A percentile compares a stretch with the other conserved stretches of the same genome.
Evolutionary conservation across 23 tunicate genomes (phyloP).

Genomic region (Ciona savignyi): DNA sequence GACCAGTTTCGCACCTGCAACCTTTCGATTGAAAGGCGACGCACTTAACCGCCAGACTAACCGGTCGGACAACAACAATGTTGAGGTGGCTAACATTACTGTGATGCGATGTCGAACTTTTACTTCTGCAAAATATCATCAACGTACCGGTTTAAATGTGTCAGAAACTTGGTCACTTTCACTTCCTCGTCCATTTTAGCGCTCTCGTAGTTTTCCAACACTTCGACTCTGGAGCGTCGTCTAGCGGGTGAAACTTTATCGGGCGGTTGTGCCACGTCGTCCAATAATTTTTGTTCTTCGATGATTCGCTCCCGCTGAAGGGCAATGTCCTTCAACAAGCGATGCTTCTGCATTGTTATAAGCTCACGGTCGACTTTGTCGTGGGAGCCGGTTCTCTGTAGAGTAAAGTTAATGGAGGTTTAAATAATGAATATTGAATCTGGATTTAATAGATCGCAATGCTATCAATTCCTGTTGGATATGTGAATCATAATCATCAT

Average conservation of each 20-base stretch:
- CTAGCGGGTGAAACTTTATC: background rate
- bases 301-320: constrained; percentile 29
- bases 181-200: constrained; percentile 52
- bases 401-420: too few species aligned
- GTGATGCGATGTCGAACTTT: too few species aligned
- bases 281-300: constrained; percentile 31
- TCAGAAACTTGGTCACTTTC: constrained; percentile 41
- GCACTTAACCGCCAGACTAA: too few species aligned
- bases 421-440: too few species aligned
- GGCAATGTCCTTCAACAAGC: constrained; percentile 34
- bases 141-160: constrained; percentile 40
- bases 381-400: constrained; percentile 13
- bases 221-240: constrained; percentile 21
- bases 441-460: too few species aligned
- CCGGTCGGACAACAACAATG: too few species aligned
- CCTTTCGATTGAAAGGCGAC: too few species aligned
- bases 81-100: too few species aligned
- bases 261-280: background rate
- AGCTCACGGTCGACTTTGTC: constrained; percentile 15
- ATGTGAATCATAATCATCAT: too few species aligned
- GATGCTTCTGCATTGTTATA: constrained; percentile 29
- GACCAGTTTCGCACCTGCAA: too few species aligned
- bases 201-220: constrained; percentile 40
- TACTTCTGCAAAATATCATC: too few species aligned
- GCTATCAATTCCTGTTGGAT: too few species aligned